Evolutionary conservation across 1,140 invertebrate genomes (phyloP).

Genomic region (Pseudomyrmex flavicornis): DNA sequence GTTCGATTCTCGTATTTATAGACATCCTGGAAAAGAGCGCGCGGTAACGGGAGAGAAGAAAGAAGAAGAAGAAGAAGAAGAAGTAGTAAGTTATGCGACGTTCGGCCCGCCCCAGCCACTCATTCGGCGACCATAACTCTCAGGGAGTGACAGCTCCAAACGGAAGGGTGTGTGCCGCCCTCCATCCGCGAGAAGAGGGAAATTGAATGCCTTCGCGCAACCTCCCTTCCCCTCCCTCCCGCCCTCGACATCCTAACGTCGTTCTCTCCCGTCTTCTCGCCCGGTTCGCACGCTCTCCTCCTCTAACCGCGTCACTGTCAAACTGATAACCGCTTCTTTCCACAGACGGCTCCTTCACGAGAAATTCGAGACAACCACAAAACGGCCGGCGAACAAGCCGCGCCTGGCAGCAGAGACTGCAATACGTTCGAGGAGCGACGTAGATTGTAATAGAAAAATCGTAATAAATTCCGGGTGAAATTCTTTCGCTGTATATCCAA

Average conservation of each 20-base stretch:
- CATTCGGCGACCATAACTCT: constrained; percentile 79
- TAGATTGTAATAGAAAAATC: constrained; percentile 56
- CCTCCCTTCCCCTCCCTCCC: constrained; percentile 67
- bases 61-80: constrained; percentile 62
- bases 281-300: constrained; percentile 59
- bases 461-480: constrained; percentile 53
- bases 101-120: constrained; percentile 79
- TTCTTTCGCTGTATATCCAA: constrained; percentile 20
- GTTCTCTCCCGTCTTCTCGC: constrained; percentile 74
- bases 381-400: constrained; percentile 44
- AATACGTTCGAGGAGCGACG: constrained; percentile 39
- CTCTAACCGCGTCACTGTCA: constrained; percentile 71
- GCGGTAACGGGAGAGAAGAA: constrained; percentile 22
- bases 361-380: constrained; percentile 54
- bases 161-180: constrained; percentile 76
- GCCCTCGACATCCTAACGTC: constrained; percentile 22
- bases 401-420: constrained; percentile 28
- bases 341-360: constrained; percentile 44
- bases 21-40: constrained; percentile 74
- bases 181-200: constrained; percentile 72
- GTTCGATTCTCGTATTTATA: constrained; percentile 78
- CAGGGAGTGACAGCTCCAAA: constrained; percentile 75
- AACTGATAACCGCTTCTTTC: constrained; percentile 73
- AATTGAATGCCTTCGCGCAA: constrained; percentile 76
- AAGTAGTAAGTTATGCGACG: constrained; percentile 79